Conservation (phyloP, 2,797 vertebrate species). For the Pantherophis vulpinus region DNA sequence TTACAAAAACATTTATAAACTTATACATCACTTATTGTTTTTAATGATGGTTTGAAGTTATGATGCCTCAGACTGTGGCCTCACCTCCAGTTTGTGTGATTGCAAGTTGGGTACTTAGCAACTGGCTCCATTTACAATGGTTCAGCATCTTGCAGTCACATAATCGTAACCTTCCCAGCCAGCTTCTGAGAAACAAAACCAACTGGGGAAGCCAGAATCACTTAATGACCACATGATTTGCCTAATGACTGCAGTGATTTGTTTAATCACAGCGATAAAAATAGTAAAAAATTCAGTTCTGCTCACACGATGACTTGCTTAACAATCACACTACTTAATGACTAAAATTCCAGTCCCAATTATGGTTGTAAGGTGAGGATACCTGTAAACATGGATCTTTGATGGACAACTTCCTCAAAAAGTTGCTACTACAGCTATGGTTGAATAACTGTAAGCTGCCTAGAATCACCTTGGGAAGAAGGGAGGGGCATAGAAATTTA, state of each 20-base stretch:
- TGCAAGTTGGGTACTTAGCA: background rate
- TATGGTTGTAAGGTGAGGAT: background rate
- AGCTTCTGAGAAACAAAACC: background rate
- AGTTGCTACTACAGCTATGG: background rate
- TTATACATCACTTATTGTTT: background rate
- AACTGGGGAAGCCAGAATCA: background rate
- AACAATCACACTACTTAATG: background rate
- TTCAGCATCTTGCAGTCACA: background rate
- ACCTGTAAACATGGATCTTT: background rate
- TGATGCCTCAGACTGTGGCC: background rate
- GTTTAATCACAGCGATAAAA: background rate
- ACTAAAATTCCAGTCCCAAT: background rate
- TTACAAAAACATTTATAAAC: background rate
- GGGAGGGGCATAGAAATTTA: background rate
- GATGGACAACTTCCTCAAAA: background rate
- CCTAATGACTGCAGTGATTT: background rate
- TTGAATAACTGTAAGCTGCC: background rate
- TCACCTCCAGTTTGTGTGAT: background rate
- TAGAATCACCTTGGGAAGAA: background rate
- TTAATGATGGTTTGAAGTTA: background rate
- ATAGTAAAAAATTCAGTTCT: background rate
- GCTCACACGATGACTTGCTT: background rate
- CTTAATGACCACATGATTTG: background rate
- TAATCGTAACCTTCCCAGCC: background rate
- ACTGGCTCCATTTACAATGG: background rate